Base-by-base conservation (phyloP, 2,797 vertebrate genomes). In the Orientallactaga sibirica region DNA sequence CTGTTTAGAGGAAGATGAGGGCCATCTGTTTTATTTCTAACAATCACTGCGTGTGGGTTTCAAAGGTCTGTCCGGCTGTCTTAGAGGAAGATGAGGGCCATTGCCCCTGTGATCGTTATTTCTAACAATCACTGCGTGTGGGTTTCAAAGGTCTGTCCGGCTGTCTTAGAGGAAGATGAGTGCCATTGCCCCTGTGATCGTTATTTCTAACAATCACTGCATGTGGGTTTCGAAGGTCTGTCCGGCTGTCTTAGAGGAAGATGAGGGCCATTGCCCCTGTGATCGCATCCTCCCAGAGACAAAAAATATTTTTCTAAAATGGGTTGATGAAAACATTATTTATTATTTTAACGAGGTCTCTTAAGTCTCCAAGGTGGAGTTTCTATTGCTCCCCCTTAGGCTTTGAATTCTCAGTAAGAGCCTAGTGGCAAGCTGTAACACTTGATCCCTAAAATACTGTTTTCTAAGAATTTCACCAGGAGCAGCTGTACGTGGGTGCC, bases 261-360 rank as follows among this genome's bases (percentile, higher is more conserved):
- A 27, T 68, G 20, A 68, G 86, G 33, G 2, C 14, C 29, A 77
- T 62, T 66, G 4, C 10, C 29, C 16, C 52, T 87, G 66, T 86
- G 24, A 71, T 70, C 93, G 95, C 88, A 61, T 88, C 92, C 41
- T 94, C 41, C 90, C 61, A 66, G 1, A 93, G 68, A 94, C 62
- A 66, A 70, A 91, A 71, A 24, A 33, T 29, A 22, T 58, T 92
- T 90, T 80, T 88, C 43, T 87, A 74, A 95, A 86, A 79, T 84
- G 70, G 37, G 91, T 29, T 88, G 68, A 73, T 81, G 11, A 93
- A 95, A 92, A 55, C 37, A 43, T 93, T 74, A 82, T 76, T 29
- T 76, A n/a, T 89, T 91, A 0, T 64, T 92, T 76, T 71, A 88
- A 83, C 82, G 55, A 58, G 55, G 55, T 16, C 55, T 48, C 43